Conservation (phyloP, 2,113 vertebrate species). For the Ictidomys tridecemlineatus region DNA sequence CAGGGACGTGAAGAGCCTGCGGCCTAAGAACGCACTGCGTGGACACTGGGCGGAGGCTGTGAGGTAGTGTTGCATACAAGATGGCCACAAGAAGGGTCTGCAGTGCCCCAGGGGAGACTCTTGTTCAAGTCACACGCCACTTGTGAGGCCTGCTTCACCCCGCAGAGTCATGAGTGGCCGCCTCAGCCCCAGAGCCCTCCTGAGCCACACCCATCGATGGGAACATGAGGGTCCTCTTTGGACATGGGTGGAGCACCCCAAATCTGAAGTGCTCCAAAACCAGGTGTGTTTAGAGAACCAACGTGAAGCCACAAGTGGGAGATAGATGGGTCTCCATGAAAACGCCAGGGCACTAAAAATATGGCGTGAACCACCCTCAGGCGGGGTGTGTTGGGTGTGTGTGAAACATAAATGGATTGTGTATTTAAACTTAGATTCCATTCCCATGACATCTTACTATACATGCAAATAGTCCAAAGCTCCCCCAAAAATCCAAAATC, state of each 20-base stretch:
- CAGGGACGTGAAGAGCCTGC: not conserved
- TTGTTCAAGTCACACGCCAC: not conserved
- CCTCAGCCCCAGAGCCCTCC: not conserved
- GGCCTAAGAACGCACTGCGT: rapidly evolving
- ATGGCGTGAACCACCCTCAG: not conserved
- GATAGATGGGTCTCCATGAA: not conserved
- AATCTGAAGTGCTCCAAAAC: not conserved
- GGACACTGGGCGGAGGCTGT: not conserved
- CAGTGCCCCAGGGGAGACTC: not conserved
- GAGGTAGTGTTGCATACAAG: rapidly evolving
- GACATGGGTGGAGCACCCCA: not conserved
- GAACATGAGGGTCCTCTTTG: not conserved
- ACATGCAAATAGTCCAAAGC: not conserved
- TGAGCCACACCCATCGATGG: not conserved
- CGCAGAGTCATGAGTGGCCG: too few relatives aligned
- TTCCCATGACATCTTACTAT: not conserved
- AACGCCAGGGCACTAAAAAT: not conserved
- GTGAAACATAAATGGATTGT: not conserved
- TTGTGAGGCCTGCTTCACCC: not conserved
- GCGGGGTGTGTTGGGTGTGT: not conserved
- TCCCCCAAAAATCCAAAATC: not conserved
- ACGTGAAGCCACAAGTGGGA: not conserved
- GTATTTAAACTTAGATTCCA: not conserved
- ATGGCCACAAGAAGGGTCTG: not conserved
- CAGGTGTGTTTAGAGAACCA: too few relatives aligned